These are phyloP conservation scores for Drosophila malerkotliana DNA, from an alignment of 1,140 invertebrate genomes.

Conservation along the genomic window DNA sequence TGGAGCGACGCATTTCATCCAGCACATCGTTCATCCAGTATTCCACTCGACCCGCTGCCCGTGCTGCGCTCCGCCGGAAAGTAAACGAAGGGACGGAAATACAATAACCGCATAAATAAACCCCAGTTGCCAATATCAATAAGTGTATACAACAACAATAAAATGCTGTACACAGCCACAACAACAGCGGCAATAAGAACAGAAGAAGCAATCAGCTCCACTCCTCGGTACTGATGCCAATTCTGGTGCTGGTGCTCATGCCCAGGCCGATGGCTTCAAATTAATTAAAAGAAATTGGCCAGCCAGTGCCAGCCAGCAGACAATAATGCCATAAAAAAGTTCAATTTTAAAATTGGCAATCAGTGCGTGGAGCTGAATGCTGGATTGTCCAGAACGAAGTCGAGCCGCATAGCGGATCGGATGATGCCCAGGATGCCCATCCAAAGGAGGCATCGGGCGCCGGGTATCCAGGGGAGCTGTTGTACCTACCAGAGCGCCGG, in stretches of 20 bases:
- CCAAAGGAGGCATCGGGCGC: background rate
- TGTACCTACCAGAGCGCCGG: constrained; percentile 84
- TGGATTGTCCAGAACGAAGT: constrained; percentile 15
- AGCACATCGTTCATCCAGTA: constrained; percentile 95
- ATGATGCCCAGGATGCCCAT: background rate
- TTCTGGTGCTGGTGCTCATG: constrained; percentile 1
- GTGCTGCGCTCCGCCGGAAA: constrained; percentile 68
- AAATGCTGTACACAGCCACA: constrained; percentile 47
- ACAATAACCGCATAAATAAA: constrained; percentile 81
- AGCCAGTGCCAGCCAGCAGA: constrained; percentile 34
- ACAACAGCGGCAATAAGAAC: constrained; percentile 39
- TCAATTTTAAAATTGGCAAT: constrained; percentile 83
- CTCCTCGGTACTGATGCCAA: constrained; percentile 33
- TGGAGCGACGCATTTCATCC: constrained; percentile 92
- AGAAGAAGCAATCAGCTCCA: constrained; percentile 70
- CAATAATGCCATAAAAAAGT: constrained; percentile 78
- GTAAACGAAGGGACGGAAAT: constrained; percentile 25
- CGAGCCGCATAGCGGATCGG: background rate
- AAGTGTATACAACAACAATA: constrained; percentile 80
- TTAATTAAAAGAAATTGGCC: constrained; percentile 82
- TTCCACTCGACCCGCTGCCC: constrained; percentile 90
- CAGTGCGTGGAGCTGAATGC: constrained; percentile 61
- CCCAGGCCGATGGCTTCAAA: constrained; percentile 65
- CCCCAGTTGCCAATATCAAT: constrained; percentile 81
- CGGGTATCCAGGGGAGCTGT: background rate